Base-by-base conservation (phyloP, 2,797 vertebrate genomes). In the Erethizon dorsatum region DNA sequence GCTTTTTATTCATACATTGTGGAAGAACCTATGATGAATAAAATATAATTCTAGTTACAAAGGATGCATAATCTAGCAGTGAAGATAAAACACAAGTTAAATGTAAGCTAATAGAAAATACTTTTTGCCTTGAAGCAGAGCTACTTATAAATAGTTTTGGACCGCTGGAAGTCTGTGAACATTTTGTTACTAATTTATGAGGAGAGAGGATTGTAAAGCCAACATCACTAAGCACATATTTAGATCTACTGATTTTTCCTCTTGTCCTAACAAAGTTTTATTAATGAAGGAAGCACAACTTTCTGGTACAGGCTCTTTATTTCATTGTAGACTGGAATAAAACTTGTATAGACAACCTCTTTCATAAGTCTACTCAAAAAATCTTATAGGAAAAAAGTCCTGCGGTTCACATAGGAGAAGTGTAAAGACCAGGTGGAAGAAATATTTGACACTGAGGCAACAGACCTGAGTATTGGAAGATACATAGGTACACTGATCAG, bases 401-500 rank as follows among this genome's bases (percentile, higher is more conserved):
- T 50, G 0, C 24, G 8, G 0, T 71, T 96, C 61, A 61, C 7
- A 47, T 41, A 50, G 9, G 15, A 50, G 2, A 83, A 1, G 4
- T 82, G 0, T 71, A 17, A 6, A 22, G 69, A 78, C 1, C 54
- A 88, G 54, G 41, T 45, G 79, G 56, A 87, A 96, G 54, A 84
- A 54, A 85, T 28, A 45, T 47, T 22, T 91, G 37, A 22, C 20
- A 4, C 52, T 79, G 10, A 83, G 15, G 5, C 2, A 71, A 37
- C 50, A 90, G 33, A 41, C 78, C 12, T 67, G 85, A 37, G 20
- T 47, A 95, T 91, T 90, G 22, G 52, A 92, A 91, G 24, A 77
- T 28, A 59, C n/a, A 41, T 78, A 87, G 18, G 13, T 77, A 2
- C 41, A 10, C n/a, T 92, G 50, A 47, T 71, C 8, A 71, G 12